A percentile compares a stretch with the other conserved stretches of the same genome.
Conservation (phyloP, 2,888 invertebrate species). For the Stramonita haemastoma region DNA sequence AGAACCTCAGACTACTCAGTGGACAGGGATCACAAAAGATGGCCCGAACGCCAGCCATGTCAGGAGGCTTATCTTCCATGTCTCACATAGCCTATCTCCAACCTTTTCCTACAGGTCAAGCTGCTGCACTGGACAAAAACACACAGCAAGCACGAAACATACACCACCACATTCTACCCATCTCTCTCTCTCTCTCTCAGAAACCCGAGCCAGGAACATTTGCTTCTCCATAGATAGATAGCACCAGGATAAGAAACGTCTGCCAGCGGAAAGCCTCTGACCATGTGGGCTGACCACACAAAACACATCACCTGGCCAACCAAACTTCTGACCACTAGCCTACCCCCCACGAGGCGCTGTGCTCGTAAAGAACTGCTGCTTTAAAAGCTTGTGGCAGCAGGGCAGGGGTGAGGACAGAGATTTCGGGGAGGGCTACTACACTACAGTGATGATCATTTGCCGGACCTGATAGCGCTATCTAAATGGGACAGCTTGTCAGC, state of each 20-base stretch:
- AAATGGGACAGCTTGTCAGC: conserved; percentile 31
- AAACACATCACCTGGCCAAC: background rate
- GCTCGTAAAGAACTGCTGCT: conserved; percentile 2
- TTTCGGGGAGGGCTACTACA: background rate
- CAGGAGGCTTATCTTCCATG: background rate
- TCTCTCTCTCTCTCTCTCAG: background rate
- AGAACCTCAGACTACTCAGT: no score
- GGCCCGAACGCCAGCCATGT: background rate
- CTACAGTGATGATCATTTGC: conserved; percentile 26
- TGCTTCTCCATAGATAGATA: conserved; percentile 5
- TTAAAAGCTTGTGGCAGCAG: background rate
- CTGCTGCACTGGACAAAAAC: background rate
- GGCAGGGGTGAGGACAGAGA: conserved; percentile 5
- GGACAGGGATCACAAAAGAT: no score
- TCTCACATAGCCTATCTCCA: background rate
- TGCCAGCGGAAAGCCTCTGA: background rate
- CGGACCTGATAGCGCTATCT: conserved; percentile 26
- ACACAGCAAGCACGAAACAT: background rate
- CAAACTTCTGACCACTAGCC: background rate
- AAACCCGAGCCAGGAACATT: conserved; percentile 17
- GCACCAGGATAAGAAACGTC: conserved; percentile 8
- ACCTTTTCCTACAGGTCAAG: background rate
- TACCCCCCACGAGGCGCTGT: conserved; percentile 8
- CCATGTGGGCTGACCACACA: background rate
- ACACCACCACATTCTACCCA: background rate